Conservation (phyloP, 2,888 invertebrate species). For the Rhabditoides inermis region DNA sequence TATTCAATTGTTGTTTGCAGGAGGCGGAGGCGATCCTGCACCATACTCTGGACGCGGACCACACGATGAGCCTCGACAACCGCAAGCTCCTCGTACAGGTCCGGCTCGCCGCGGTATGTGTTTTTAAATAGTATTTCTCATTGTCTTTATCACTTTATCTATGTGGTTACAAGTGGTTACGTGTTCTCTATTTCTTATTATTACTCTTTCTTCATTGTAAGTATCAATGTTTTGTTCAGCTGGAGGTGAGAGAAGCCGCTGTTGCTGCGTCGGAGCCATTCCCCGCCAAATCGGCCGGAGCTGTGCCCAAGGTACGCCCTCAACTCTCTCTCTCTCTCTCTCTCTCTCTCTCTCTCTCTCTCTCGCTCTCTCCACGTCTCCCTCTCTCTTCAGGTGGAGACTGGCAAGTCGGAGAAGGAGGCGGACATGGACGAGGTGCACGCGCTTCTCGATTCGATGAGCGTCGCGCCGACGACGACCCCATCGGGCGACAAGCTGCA, state of each 20-base stretch:
- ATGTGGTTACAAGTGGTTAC: too few species aligned
- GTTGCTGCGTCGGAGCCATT: too few species aligned
- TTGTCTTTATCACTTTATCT: neutral
- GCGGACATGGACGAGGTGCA: constrained; percentile 9
- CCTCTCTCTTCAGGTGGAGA: constrained; percentile 10
- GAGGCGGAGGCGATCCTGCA: constrained; percentile 11
- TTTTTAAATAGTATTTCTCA: neutral
- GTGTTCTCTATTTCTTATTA: too few species aligned
- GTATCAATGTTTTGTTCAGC: too few species aligned
- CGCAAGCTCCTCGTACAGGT: too few species aligned
- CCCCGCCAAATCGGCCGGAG: too few species aligned
- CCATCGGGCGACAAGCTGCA: too few species aligned
- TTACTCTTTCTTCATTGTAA: too few species aligned
- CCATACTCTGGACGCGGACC: constrained; percentile 14
- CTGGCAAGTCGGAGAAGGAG: neutral
- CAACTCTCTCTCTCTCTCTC: constrained; percentile 6
- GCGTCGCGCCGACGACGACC: too few species aligned
- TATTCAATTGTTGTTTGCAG: constrained; percentile 2
- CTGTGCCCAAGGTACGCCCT: too few species aligned
- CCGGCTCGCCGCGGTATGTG: too few species aligned
- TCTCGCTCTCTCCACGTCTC: constrained; percentile 8
- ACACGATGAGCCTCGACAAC: constrained; percentile 14
- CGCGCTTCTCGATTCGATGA: neutral
- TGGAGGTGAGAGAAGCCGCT: too few species aligned
- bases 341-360: neutral